Percentiles rank a stretch among this genome's conserved stretches.
Conservation (phyloP, 2,888 invertebrate species). For the Holacanthella duospinosa region DNA sequence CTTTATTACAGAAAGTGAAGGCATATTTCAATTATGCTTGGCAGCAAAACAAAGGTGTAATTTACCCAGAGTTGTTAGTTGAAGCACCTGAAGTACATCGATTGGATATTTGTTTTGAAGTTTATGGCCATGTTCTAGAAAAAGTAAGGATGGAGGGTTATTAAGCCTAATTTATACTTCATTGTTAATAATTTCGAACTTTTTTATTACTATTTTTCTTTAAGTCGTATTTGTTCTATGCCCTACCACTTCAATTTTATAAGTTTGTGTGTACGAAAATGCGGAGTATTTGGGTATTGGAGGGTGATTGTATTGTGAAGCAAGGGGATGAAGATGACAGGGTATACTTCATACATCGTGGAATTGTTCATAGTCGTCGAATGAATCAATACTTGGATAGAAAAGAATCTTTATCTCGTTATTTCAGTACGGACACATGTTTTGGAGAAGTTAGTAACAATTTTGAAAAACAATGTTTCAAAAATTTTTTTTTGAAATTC, state of each 20-base stretch:
- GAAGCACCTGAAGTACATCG: slow-evolving; percentile 15
- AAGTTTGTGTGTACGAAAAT: slow-evolving; percentile 14
- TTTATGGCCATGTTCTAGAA: slow-evolving; percentile 19
- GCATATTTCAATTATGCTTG: slow-evolving; percentile 20
- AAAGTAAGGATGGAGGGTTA: slow-evolving; percentile 6
- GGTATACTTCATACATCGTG: slow-evolving; percentile 21
- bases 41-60: slow-evolving; percentile 18
- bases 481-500: not conserved
- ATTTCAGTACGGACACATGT: slow-evolving; percentile 8
- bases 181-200: not conserved
- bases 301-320: slow-evolving; percentile 17
- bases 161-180: not conserved
- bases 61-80: slow-evolving; percentile 15
- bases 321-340: slow-evolving; percentile 17
- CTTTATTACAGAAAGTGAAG: slow-evolving; percentile 1
- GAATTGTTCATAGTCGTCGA: slow-evolving; percentile 14
- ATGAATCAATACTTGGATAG: slow-evolving; percentile 6
- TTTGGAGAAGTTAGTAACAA: slow-evolving; percentile 17
- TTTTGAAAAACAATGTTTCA: not conserved
- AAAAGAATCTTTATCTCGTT: slow-evolving; percentile 4
- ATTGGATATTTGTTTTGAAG: slow-evolving; percentile 15
- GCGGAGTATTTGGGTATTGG: slow-evolving; percentile 14
- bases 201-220: too few species aligned
- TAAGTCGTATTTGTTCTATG: slow-evolving; percentile 18
- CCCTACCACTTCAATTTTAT: slow-evolving; percentile 14